Base-by-base conservation (phyloP, 2,113 vertebrate genomes). In the Sander lucioperca region DNA sequence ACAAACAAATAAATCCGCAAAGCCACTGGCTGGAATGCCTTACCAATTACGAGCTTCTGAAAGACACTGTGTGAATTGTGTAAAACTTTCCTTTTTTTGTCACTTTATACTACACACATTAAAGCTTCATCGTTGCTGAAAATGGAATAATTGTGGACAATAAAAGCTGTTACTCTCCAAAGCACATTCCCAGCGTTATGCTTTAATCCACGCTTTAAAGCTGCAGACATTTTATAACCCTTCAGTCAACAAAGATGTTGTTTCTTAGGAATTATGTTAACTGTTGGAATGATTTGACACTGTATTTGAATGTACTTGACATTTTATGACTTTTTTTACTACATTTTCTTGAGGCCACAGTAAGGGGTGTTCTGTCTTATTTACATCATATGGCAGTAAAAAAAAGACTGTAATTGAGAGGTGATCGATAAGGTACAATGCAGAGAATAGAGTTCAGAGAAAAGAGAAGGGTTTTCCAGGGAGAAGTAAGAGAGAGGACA, bases 1-100 rank as follows among this genome's bases (percentile, higher is more conserved):
- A 86, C 80, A 77, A 84, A 84, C 74, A 83, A 80, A 86, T 80
- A 85, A 74, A 87, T 54, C 50, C 68, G 12, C 86, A 85, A 80
- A 86, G 21, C 81, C 81, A n/a, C 74, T 50, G 45, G 21, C 39
- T 25, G 51, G 65, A 88, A 86, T 77, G 48, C 58, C 36, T 74
- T 66, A 16, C 39, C 56, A 25, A 25, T 80, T 86, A 82, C 0
- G 2, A 73, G 66, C 59, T 66, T 59, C 36, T 75, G 19, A 74
- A 63, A 61, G 77, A 59, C 6, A 10, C 33, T 36, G 16, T 54
- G 43, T 36, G 65, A 33, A 72, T 79, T 71, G n/a, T 77, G 81
- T 81, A 13, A 68, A 69, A 3, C 74, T 51, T 68, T 58, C 3
- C 23, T 62, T 36, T 25, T 77, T 86, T 66, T 82, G 43, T 86